Base-by-base conservation (phyloP, 1,140 invertebrate genomes). In the Akabosia matsudoensis region DNA sequence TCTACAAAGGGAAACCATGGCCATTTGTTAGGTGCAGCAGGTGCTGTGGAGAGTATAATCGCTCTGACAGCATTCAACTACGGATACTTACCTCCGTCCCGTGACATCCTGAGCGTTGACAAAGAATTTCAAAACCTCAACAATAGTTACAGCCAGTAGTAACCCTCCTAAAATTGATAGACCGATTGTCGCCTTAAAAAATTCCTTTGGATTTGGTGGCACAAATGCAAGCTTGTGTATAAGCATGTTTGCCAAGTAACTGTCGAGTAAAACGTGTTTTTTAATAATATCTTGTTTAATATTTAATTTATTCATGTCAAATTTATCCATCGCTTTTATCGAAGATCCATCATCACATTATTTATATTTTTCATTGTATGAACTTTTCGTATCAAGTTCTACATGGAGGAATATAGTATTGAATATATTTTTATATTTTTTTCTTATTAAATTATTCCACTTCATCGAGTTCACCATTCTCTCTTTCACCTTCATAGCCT, bases 181-280 rank as follows among this genome's bases (percentile, higher is more conserved):
- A 82, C 88, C 91, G 83, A 86, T 96, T 80, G 33, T 79, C 4
- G 95, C 95, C n/a, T 84, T 99, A 56, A 97, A 96, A 85, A 99
- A 99, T 87, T 96, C 97, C 16, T 99, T 99, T 89, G 97, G 97
- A 3, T 99, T 99, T 90, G 97, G 97, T 74, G 97, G 97, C 34
- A 98, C 97, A 24, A 99, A 99, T 89, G 95, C 95, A 34, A 91
- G 91, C 79, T 85, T 99, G 14, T 96, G 94, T 86, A 88, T 94
- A 75, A 18, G 37, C 18, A 45, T 45, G 37, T 45, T 10, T 18
- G 37, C 7, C 18, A 45, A 45, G 18, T 45, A 45, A 45, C 7
- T 45, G 37, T 10, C 18, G 37, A 45, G 85, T 85, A n/a, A n/a
- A n/a, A n/a, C n/a, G n/a, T n/a, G n/a, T n/a, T n/a, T n/a, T n/a